Evolutionary conservation across 2,797 vertebrate genomes (phyloP).

Genomic region (Trachurus trachurus): DNA sequence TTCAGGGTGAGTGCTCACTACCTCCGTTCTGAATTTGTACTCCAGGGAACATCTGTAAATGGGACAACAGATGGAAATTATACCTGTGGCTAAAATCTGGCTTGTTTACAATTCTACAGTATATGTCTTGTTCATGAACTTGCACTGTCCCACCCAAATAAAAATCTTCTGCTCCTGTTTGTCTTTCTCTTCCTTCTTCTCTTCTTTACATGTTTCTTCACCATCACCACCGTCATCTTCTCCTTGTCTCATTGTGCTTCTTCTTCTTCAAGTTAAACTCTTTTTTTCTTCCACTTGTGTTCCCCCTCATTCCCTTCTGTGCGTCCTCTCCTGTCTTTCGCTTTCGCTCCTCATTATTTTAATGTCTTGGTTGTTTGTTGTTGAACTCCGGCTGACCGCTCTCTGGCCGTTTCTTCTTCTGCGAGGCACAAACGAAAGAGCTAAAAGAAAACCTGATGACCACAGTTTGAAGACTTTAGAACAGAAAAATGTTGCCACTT

Average conservation of each 20-base stretch:
- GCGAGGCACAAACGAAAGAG: neutral
- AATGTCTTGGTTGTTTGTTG: neutral
- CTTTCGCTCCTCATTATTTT: neutral
- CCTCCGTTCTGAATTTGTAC: too few relatives aligned
- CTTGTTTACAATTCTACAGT: too few relatives aligned
- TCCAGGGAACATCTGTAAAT: too few relatives aligned
- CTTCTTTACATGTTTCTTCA: neutral
- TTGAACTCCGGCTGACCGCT: neutral
- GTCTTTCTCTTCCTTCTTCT: neutral
- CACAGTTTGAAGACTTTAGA: neutral
- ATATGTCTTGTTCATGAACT: too few relatives aligned
- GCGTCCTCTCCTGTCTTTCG: neutral
- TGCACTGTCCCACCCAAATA: too few relatives aligned
- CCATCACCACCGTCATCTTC: too few relatives aligned
- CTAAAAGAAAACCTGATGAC: neutral
- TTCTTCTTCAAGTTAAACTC: neutral
- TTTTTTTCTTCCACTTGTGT: neutral
- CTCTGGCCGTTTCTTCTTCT: neutral
- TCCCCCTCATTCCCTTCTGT: neutral
- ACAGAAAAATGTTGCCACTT: constrained; percentile 16
- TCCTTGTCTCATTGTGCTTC: neutral
- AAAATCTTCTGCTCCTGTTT: neutral
- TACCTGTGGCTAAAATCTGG: too few relatives aligned
- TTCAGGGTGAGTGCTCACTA: too few relatives aligned
- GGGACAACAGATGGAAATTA: too few relatives aligned